Conservation (phyloP, 2,888 invertebrate species). For the Pardosa pseudoannulata region DNA sequence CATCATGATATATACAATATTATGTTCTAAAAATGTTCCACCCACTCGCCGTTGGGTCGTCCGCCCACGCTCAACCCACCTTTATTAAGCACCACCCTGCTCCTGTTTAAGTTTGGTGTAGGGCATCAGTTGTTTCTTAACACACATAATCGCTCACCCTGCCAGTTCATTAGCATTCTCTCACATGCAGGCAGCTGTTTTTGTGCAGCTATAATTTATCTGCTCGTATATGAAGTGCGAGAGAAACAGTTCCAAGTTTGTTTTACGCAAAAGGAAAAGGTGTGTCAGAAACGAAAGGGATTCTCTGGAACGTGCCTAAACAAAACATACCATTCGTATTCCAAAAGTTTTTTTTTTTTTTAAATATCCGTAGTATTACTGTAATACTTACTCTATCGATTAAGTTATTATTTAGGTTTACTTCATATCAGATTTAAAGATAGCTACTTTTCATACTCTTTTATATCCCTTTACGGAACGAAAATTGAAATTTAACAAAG, state of each 20-base stretch:
- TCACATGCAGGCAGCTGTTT: slow-evolving; percentile 1
- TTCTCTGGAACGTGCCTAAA: no score
- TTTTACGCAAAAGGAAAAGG: not conserved
- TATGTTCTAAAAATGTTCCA: not conserved
- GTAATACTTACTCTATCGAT: no score
- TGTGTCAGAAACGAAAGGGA: no score
- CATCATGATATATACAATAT: not conserved
- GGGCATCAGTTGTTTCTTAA: slow-evolving; percentile 1
- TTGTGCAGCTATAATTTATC: not conserved
- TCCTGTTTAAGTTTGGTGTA: not conserved
- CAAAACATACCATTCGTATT: no score
- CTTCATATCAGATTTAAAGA: no score
- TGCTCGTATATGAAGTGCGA: not conserved
- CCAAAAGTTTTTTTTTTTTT: no score
- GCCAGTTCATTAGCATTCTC: not conserved
- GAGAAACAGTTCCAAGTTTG: not conserved
- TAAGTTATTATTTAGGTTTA: no score
- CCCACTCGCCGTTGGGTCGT: not conserved
- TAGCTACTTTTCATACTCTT: no score
- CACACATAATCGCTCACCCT: slow-evolving; percentile 1
- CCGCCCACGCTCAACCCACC: slow-evolving; percentile 8
- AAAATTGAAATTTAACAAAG: no score
- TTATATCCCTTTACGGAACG: no score
- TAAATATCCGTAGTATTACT: no score
- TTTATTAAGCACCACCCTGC: slow-evolving; percentile 8